phyloP scores from a whole-genome alignment of 1,140 invertebrate species.

The Nasonia longicornis region DNA sequence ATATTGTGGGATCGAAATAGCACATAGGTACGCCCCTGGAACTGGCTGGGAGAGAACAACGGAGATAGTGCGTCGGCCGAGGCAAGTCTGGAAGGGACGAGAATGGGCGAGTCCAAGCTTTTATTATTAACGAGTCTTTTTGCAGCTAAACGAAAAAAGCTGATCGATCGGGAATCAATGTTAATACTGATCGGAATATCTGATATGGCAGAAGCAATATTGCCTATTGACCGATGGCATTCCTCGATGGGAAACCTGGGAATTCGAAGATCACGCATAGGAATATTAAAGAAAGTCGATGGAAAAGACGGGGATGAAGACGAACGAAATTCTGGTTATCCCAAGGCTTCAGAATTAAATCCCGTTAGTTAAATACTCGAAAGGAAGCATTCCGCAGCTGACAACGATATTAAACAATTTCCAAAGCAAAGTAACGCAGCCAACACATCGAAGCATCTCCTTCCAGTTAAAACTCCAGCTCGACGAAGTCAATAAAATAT shows the following conservation, averaged over 20 bases:
- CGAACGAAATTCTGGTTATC: not conserved
- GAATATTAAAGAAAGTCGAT: not conserved
- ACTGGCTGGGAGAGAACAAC: not conserved
- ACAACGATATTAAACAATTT: not conserved
- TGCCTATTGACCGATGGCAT: not conserved
- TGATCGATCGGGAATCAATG: not conserved
- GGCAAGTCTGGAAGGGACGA: not conserved
- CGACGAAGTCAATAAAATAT: not conserved
- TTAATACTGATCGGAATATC: not conserved
- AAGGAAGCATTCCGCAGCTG: not conserved
- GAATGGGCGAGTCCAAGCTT: constrained; percentile 40
- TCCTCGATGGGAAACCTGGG: not conserved
- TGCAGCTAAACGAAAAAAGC: not conserved
- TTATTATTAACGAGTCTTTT: not conserved
- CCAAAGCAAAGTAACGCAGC: not conserved
- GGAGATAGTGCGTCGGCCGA: not conserved
- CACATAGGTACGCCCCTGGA: constrained; percentile 30
- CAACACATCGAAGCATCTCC: not conserved
- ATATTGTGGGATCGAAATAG: not conserved
- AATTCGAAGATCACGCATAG: not conserved
- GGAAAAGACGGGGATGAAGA: not conserved
- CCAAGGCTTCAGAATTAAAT: not conserved
- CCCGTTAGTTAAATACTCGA: not conserved
- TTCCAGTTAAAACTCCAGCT: not conserved
- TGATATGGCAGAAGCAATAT: not conserved